Evolutionary conservation across 2,113 vertebrate species (phyloP), one percentile per base, ranked within the genome.

Genomic region (Phylloscopus trochiloides): DNA sequence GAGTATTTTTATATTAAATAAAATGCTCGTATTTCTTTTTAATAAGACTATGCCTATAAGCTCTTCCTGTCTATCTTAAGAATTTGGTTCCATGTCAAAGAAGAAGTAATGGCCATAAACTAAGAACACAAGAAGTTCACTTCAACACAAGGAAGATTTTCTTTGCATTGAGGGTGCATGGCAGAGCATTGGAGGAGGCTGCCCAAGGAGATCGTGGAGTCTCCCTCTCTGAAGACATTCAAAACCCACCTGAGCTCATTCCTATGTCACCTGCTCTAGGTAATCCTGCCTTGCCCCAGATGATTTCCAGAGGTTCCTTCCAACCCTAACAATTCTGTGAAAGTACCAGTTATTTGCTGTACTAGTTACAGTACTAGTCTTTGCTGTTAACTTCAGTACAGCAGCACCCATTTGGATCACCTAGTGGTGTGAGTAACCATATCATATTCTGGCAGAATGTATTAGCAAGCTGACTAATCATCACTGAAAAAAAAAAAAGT

Each of bases 361-460:
- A 36, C 36, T 36, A 36, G 36, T 36, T 36, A 36, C 36, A 36
- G 36, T 36, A 36, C 36, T 10, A 29, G 26, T 31, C 59, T 92
- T 65, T 52, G 29, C 17, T 92, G 19, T 42, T 58, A 7, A 7
- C 22, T 61, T 80, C 22, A 38, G 10, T 54, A 14, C 40, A 29
- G 36, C 40, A 72, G 36, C 17, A 28, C 78, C 9, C 6, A 2
- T 73, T 83, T 76, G n/a, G 26, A 42, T 81, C 50, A 31, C 32
- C 3, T 32, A 3, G 13, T 66, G 25, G 17, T 0, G 1, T 76
- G 25, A 65, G 31, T 68, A 84, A 29, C 20, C 5, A 1, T 36
- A 17, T 59, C 38, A 18, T 16, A 2, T 80, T 78, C 34, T 78
- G 40, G 17, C 32, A n/a, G 40, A 75, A 34, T 36, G 5, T 48